Percentiles rank a stretch among this genome's conserved stretches.
phyloP scores from a whole-genome alignment of 2,888 invertebrate species.

The Ferrisia virgata region DNA sequence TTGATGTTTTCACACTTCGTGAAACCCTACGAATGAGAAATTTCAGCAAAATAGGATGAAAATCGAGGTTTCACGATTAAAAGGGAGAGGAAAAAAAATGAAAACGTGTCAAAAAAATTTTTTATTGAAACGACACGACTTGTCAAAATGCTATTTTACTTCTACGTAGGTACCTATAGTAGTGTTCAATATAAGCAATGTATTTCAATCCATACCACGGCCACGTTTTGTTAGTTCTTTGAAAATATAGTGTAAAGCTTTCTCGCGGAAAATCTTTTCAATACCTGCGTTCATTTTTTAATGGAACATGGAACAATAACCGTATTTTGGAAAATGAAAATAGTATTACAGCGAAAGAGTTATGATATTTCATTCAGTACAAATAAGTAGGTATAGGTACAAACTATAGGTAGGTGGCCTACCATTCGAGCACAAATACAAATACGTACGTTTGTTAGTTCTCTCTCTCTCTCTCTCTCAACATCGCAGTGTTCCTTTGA shows the following conservation, averaged over 20 bases:
- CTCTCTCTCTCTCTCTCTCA: no score
- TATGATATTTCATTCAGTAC: not conserved
- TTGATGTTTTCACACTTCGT: not conserved
- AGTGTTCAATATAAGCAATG: not conserved
- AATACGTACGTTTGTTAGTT: no score
- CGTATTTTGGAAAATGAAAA: not conserved
- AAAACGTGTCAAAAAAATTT: slow-evolving; percentile 1
- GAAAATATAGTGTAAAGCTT: not conserved
- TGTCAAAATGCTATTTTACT: not conserved
- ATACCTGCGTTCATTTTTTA: not conserved
- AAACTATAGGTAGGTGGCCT: no score
- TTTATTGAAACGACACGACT: slow-evolving; percentile 5
- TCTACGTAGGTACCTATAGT: not conserved
- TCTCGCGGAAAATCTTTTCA: not conserved
- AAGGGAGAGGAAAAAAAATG: not conserved
- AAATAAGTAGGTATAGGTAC: no score
- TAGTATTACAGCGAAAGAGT: not conserved
- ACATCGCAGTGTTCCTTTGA: no score
- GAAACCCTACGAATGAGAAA: not conserved
- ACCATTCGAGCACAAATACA: no score
- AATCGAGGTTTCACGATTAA: slow-evolving; percentile 17
- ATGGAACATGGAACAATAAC: not conserved
- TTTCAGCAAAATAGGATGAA: not conserved
- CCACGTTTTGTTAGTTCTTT: not conserved
- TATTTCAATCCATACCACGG: not conserved